These are phyloP conservation scores for Amphilophus citrinellus DNA, from an alignment of 2,113 vertebrate genomes.

Conservation along the genomic window DNA sequence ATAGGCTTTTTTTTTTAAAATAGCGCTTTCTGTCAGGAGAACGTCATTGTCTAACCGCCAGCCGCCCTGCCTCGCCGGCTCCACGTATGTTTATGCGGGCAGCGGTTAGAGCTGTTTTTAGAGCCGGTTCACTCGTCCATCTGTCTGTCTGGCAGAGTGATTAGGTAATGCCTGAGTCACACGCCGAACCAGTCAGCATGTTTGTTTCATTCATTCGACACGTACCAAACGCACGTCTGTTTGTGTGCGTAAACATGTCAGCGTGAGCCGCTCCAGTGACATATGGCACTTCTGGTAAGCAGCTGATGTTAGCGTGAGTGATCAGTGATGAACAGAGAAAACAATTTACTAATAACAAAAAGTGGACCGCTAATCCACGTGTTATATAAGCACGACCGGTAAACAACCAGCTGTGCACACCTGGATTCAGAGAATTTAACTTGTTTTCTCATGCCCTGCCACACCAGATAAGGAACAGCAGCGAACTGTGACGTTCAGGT, in stretches of 20 bases:
- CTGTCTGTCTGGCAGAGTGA: slow-evolving; percentile 55
- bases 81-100: slow-evolving; percentile 8
- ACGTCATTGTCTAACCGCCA: slow-evolving; percentile 53
- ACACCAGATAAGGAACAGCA: slow-evolving; percentile 2
- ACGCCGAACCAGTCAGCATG: slow-evolving; percentile 19
- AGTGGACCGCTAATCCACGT: neutral
- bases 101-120: slow-evolving; percentile 52
- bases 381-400: neutral
- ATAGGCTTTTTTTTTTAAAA: slow-evolving; percentile 30
- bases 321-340: neutral
- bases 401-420: neutral
- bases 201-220: slow-evolving; percentile 27
- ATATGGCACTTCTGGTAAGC: slow-evolving; percentile 19
- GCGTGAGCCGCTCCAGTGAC: slow-evolving; percentile 16
- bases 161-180: slow-evolving; percentile 59
- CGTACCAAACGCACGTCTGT: neutral
- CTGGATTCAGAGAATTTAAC: neutral
- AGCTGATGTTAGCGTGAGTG: neutral
- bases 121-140: slow-evolving; percentile 52
- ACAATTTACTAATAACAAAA: slow-evolving; percentile 1
- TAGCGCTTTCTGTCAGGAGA: slow-evolving; percentile 24
- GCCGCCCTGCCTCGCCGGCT: slow-evolving; percentile 22
- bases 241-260: slow-evolving; percentile 31
- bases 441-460: neutral
- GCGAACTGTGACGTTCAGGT: slow-evolving; percentile 26